Percentiles rank a stretch among this genome's conserved stretches.
phyloP scores from a whole-genome alignment of 2,888 invertebrate genomes.

The Zele albiditarsus region DNA sequence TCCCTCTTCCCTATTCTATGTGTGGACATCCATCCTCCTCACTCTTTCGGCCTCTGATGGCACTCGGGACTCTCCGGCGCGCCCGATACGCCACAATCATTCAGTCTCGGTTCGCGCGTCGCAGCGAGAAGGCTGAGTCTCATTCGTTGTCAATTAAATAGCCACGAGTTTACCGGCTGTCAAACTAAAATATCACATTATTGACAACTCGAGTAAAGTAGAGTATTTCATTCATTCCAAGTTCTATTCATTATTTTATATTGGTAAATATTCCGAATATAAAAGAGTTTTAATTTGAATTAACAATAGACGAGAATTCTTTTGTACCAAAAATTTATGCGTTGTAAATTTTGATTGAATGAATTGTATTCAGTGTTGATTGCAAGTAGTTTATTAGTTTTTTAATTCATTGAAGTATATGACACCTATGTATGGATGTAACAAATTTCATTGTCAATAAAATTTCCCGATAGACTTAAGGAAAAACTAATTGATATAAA shows the following conservation, averaged over 20 bases:
- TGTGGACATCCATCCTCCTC: constrained; percentile 2
- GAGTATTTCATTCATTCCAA: not conserved
- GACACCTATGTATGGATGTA: not conserved
- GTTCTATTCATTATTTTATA: not conserved
- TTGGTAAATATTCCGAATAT: not conserved
- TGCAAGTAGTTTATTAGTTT: not conserved
- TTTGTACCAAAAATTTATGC: not conserved
- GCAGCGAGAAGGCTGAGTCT: constrained; percentile 54
- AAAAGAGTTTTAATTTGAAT: not conserved
- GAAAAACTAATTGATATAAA: too few relatives aligned
- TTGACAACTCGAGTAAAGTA: constrained; percentile 12
- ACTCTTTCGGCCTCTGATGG: constrained; percentile 30
- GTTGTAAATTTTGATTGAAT: not conserved
- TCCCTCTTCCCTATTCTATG: not conserved
- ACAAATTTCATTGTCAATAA: not conserved
- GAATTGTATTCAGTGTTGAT: not conserved
- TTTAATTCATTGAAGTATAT: not conserved
- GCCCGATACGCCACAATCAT: constrained; percentile 43
- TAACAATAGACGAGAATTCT: not conserved
- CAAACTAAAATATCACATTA: not conserved
- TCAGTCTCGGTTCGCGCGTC: constrained; percentile 60
- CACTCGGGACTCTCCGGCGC: constrained; percentile 30
- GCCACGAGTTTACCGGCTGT: constrained; percentile 55
- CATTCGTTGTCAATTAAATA: constrained; percentile 38
- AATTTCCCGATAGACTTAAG: too few relatives aligned